Evolutionary conservation across 2,113 vertebrate species (phyloP).

Genomic region (Halichoeres trimaculatus): DNA sequence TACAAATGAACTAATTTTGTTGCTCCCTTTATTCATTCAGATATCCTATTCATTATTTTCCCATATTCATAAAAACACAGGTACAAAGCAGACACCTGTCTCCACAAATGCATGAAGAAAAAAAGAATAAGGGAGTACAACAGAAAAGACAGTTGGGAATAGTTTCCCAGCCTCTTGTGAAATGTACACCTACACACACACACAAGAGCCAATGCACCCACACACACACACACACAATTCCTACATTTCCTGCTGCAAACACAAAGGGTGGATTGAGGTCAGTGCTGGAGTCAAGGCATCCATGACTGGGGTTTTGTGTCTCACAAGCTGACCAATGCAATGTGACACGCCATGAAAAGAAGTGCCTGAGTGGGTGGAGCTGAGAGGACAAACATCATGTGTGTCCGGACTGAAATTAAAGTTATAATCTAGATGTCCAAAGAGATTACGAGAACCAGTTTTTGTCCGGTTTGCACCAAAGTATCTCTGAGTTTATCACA

Average conservation of each 20-base stretch:
- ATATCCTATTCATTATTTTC: no score
- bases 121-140: no score
- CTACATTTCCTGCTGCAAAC: slow-evolving; percentile 4
- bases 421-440: not conserved
- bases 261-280: slow-evolving; percentile 61
- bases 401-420: slow-evolving; percentile 13
- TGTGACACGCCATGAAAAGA: slow-evolving; percentile 20
- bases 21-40: no score
- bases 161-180: slow-evolving; percentile 31
- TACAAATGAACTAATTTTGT: no score
- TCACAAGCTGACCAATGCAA: slow-evolving; percentile 33
- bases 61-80: no score
- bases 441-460: not conserved
- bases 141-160: slow-evolving; percentile 5
- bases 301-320: slow-evolving; percentile 39
- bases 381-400: not conserved
- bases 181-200: slow-evolving; percentile 13
- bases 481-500: not conserved
- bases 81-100: no score
- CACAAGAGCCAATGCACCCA: not conserved
- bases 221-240: slow-evolving; percentile 18
- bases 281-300: slow-evolving; percentile 23
- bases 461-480: not conserved
- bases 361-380: not conserved
- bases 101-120: no score